phyloP scores from a whole-genome alignment of 2,113 vertebrate species.

The Varanus salvator region DNA sequence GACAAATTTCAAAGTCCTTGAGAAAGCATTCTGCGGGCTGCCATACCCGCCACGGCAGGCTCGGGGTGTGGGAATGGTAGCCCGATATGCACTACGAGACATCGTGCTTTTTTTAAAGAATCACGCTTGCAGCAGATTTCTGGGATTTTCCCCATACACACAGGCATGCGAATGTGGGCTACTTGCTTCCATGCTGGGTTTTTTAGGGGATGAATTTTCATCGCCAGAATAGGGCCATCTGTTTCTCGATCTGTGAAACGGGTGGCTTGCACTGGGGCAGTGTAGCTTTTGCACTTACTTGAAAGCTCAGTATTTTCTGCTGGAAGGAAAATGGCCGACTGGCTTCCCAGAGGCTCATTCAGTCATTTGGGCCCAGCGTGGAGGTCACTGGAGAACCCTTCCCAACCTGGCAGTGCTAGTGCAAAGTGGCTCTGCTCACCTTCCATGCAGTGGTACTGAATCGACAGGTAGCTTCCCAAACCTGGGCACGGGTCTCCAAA shows the following conservation, averaged over 20 bases:
- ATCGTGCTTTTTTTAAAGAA: too few relatives aligned
- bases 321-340: not conserved
- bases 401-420: not conserved
- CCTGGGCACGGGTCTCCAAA: constrained; percentile 88
- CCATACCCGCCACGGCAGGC: too few relatives aligned
- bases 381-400: too few relatives aligned
- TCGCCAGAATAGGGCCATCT: not conserved
- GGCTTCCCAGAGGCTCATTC: not conserved
- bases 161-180: too few relatives aligned
- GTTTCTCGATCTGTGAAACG: not conserved
- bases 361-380: not conserved
- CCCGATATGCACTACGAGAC: too few relatives aligned
- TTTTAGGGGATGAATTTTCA: not conserved
- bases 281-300: not conserved
- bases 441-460: constrained; percentile 89
- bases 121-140: too few relatives aligned
- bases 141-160: too few relatives aligned
- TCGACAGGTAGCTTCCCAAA: constrained; percentile 87
- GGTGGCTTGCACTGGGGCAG: not conserved
- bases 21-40: too few relatives aligned
- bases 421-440: constrained; percentile 74
- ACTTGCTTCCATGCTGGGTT: too few relatives aligned
- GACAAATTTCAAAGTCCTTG: too few relatives aligned
- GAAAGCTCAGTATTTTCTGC: not conserved
- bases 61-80: too few relatives aligned